phyloP scores from a whole-genome alignment of 2,797 vertebrate genomes.

The Eurystomus glaucurus region DNA sequence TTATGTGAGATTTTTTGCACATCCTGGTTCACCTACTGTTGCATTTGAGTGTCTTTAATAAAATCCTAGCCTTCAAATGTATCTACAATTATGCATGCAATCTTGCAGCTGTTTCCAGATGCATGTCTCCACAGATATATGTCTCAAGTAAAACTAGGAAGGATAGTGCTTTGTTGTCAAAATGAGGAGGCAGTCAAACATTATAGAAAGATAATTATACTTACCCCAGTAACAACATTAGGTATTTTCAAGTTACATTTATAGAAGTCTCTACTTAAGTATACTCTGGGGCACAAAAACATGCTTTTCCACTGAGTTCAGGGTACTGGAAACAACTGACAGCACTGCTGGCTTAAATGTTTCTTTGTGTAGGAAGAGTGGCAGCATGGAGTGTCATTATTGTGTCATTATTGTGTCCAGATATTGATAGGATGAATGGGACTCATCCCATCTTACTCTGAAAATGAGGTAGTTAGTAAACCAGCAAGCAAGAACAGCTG shows the following conservation, averaged over 20 bases:
- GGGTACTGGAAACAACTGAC: not conserved
- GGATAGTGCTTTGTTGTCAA: not conserved
- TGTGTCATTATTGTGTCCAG: not conserved
- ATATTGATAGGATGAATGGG: not conserved
- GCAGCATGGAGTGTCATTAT: not conserved
- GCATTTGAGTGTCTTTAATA: not conserved
- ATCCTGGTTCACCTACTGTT: not conserved
- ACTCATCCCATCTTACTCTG: not conserved
- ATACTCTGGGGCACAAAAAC: not conserved
- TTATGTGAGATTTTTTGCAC: not conserved
- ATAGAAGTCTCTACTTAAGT: not conserved
- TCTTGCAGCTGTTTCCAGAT: not conserved
- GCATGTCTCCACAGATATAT: not conserved
- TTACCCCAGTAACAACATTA: not conserved
- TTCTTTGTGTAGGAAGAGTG: not conserved
- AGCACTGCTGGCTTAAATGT: not conserved
- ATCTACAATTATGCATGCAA: accelerated
- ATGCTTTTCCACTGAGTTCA: not conserved
- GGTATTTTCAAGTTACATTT: not conserved
- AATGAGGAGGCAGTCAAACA: not conserved
- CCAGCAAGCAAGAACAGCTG: not conserved
- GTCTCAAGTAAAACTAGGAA: not conserved
- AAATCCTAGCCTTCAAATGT: not conserved
- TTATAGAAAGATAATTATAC: not conserved
- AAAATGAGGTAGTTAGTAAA: not conserved